Base-by-base conservation (phyloP, 2,113 vertebrate genomes). In the Urocitellus parryii region DNA sequence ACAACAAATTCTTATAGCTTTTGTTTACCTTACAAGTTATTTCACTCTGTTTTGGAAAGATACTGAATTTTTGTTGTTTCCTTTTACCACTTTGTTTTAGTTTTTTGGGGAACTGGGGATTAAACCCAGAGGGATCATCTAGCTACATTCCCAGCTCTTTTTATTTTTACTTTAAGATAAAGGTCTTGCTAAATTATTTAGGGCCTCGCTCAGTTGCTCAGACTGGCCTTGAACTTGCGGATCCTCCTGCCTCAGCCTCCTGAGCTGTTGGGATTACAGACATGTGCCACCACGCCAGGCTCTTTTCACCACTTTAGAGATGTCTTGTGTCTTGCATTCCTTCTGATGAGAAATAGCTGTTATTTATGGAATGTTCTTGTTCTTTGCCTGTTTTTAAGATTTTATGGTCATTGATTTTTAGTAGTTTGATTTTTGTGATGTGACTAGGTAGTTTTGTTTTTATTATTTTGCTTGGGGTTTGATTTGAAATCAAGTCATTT, bases 391-490 rank as follows among this genome's bases (percentile, higher is more conserved):
- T 53, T 87, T 70, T 56, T 34, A 86, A 58, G 61, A 70, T 84
- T 96, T 91, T 73, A 67, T 48, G 51, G 53, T 77, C 16, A 22
- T 74, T 91, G 63, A 17, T 48, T 91, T 91, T 88, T 42, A 95
- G 25, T 68, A 72, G 20, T 87, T 89, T 72, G 56, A 85, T 51
- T 51, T 51, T 67, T 90, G 70, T 91, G 39, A 53, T 91, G 24
- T 79, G 29, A 88, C 18, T 70, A 74, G 70, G 25, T 94, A 68
- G 37, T 70, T 86, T 80, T 83, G 20, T 88, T 94, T 73, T 20
- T 92, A 77, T 80, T 89, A 72, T 72, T 90, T 88, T 86, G 24
- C 68, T 91, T 96, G 42, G 13, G 4, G 27, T 88, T 93, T 96
- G 22, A n/a, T 79, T 18, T 78, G 13, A 58, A 58, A 58, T 88